Evolutionary conservation across 2,888 invertebrate species (phyloP).

Genomic region (Pardosa pseudoannulata): DNA sequence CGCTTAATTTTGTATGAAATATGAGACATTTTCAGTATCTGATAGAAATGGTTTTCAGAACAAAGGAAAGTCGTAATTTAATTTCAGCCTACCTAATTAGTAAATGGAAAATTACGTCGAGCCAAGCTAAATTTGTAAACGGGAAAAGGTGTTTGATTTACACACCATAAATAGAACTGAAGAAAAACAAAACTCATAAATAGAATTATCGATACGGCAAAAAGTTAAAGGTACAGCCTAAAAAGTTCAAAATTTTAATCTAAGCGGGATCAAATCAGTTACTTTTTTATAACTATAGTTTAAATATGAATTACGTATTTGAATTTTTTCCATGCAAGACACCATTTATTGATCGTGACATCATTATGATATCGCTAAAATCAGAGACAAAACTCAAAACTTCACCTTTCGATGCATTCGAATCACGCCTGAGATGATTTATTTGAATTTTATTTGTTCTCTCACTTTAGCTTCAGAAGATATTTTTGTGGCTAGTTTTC

Average conservation of each 20-base stretch:
- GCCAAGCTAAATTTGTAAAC: conserved; percentile 5
- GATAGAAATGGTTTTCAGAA: not conserved
- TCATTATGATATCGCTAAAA: too few species aligned
- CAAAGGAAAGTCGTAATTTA: not conserved
- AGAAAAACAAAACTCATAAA: not conserved
- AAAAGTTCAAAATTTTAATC: not conserved
- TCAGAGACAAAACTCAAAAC: too few species aligned
- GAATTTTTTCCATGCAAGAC: too few species aligned
- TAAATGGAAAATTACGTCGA: not conserved
- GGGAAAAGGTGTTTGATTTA: not conserved
- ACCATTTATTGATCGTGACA: too few species aligned
- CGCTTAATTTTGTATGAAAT: conserved; percentile 2
- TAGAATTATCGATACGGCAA: not conserved
- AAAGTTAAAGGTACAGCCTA: not conserved
- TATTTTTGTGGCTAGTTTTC: too few species aligned
- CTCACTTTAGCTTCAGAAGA: too few species aligned
- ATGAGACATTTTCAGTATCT: not conserved
- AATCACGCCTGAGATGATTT: too few species aligned
- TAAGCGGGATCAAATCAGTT: too few species aligned
- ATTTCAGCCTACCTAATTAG: conserved; percentile 1
- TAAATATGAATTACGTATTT: too few species aligned
- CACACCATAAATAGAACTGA: not conserved
- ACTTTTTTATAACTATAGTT: too few species aligned
- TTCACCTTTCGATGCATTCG: too few species aligned
- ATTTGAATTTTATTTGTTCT: too few species aligned